Percentiles rank a stretch among this genome's conserved stretches.
These are phyloP conservation scores for Tadarida brasiliensis DNA, from an alignment of 2,797 vertebrate species.

Conservation along the genomic window DNA sequence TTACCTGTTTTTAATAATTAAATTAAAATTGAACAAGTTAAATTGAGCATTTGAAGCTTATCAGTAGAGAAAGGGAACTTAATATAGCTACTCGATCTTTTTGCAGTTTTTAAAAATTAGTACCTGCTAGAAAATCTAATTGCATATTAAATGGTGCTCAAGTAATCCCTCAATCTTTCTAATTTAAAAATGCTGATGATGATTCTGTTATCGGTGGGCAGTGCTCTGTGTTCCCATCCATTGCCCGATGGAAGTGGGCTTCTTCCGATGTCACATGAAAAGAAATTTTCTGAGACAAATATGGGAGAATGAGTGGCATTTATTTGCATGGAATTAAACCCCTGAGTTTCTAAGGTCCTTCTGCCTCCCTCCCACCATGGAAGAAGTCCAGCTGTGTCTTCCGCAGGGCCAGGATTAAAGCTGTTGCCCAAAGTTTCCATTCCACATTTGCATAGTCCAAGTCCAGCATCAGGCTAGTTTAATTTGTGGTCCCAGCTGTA, in stretches of 20 bases:
- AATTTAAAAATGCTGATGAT: not conserved
- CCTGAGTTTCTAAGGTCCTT: not conserved
- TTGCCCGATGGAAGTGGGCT: not conserved
- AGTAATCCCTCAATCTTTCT: not conserved
- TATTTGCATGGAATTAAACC: not conserved
- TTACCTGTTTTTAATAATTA: conserved; percentile 6
- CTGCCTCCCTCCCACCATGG: not conserved
- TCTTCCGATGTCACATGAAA: not conserved
- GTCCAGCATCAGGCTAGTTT: not conserved
- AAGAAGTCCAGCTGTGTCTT: not conserved
- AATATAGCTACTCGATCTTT: not conserved
- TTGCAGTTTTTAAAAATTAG: not conserved
- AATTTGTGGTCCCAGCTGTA: not conserved
- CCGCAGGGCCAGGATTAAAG: not conserved
- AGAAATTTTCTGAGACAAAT: not conserved
- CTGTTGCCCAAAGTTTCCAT: not conserved
- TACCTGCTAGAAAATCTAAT: not conserved
- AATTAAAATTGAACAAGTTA: not conserved
- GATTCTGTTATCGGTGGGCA: not conserved
- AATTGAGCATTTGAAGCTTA: not conserved
- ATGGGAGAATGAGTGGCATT: not conserved
- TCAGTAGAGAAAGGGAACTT: not conserved
- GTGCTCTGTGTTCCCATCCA: not conserved
- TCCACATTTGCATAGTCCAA: not conserved
- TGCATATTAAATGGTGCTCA: not conserved